phyloP scores from a whole-genome alignment of 2,113 vertebrate genomes.

The Cairina moschata region DNA sequence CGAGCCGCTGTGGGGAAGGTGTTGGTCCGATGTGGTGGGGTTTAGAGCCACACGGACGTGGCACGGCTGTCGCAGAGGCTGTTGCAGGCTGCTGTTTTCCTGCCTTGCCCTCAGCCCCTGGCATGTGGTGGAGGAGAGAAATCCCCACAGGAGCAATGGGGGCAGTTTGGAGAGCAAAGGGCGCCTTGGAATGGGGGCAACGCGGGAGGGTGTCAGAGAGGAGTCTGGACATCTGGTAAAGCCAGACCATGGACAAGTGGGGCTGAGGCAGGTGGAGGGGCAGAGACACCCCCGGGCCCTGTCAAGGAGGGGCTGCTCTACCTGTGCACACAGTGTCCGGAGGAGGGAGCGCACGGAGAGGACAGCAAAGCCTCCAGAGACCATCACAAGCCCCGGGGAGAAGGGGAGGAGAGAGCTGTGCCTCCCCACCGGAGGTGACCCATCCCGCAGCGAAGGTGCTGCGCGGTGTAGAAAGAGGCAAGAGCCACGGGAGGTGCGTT shows the following conservation, averaged over 20 bases:
- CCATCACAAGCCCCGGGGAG: neutral
- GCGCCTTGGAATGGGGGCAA: neutral
- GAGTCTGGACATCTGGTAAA: neutral
- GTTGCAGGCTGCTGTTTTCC: neutral
- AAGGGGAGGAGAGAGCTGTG: neutral
- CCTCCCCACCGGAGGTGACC: neutral
- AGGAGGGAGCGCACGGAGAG: neutral
- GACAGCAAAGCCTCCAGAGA: neutral
- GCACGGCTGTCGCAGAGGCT: neutral
- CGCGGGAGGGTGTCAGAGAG: rapidly evolving
- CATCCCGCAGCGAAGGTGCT: neutral
- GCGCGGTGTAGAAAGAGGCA: neutral
- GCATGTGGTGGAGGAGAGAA: neutral
- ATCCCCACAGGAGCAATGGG: neutral
- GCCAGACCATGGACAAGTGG: neutral
- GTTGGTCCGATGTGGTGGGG: neutral
- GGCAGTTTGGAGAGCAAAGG: neutral
- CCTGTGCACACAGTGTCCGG: neutral
- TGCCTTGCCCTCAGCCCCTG: neutral
- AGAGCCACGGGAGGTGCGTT: neutral
- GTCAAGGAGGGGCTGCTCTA: neutral
- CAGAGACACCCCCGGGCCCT: neutral
- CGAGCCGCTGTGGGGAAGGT: neutral
- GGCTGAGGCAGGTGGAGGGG: neutral
- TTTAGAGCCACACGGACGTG: neutral